These are phyloP conservation scores for Cirrhinus mrigala DNA, from an alignment of 2,797 vertebrate species.

Conservation along the genomic window DNA sequence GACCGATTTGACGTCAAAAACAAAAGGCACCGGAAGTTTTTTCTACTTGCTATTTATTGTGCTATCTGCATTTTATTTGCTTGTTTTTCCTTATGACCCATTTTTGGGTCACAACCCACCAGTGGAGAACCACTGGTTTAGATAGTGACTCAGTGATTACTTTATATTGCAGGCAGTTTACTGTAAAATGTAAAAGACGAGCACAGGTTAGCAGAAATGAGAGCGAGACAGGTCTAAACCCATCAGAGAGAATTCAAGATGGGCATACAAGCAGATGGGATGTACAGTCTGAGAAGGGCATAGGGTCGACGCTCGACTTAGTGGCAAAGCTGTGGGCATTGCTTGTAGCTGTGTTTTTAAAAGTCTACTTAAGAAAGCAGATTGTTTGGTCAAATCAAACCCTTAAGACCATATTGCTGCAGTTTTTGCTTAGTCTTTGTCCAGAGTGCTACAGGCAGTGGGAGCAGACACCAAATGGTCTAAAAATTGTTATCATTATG, in stretches of 20 bases:
- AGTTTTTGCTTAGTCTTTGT: slow-evolving; percentile 72
- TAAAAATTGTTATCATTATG: slow-evolving; percentile 80
- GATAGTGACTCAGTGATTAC: neutral
- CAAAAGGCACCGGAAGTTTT: neutral
- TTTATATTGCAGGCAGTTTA: neutral
- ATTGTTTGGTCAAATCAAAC: slow-evolving; percentile 83
- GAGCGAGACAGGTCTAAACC: slow-evolving; percentile 75
- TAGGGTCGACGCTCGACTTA: slow-evolving; percentile 76
- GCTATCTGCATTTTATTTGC: neutral
- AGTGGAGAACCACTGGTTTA: neutral
- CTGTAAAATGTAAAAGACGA: slow-evolving; percentile 13
- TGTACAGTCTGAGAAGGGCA: slow-evolving; percentile 76
- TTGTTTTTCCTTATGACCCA: neutral
- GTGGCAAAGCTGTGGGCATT: slow-evolving; percentile 81
- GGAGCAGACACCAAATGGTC: slow-evolving; percentile 83
- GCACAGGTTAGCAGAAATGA: slow-evolving; percentile 53
- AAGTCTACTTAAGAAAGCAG: slow-evolving; percentile 84
- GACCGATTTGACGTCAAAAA: neutral
- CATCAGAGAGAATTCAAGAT: slow-evolving; percentile 76
- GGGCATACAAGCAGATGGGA: slow-evolving; percentile 83
- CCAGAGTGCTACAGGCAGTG: slow-evolving; percentile 79
- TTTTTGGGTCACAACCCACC: neutral
- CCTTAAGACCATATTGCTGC: slow-evolving; percentile 81
- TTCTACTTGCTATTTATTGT: neutral
- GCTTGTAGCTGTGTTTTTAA: slow-evolving; percentile 81